Evolutionary conservation across 2,113 vertebrate species (phyloP).

Genomic region (Hemicordylus capensis): DNA sequence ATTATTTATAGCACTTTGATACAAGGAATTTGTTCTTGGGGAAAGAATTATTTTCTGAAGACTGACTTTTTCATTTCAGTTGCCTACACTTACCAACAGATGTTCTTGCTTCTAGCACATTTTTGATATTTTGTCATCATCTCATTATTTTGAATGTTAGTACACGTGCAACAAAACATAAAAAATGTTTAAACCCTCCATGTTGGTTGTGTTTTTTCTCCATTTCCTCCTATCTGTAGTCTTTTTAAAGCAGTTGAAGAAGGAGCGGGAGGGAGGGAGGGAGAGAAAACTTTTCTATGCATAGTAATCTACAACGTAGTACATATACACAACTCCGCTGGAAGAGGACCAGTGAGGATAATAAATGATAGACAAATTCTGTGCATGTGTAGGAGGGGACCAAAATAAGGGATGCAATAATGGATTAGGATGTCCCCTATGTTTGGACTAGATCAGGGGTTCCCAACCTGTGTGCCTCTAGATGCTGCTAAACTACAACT

Average conservation of each 20-base stretch:
- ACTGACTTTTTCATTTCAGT: constrained; percentile 56
- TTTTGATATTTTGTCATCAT: constrained; percentile 10
- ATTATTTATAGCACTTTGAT: constrained; percentile 39
- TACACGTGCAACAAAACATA: background rate
- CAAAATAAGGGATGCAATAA: background rate
- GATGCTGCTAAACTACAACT: too few species aligned
- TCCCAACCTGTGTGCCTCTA: too few species aligned
- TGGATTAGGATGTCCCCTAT: background rate
- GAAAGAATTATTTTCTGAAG: constrained; percentile 27
- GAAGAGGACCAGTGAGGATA: background rate
- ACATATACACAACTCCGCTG: background rate
- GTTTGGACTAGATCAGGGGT: background rate
- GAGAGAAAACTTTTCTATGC: background rate
- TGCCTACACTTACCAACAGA: constrained; percentile 15
- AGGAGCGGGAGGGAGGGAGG: too few species aligned
- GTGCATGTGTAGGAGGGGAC: background rate
- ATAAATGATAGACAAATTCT: background rate
- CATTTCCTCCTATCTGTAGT: constrained; percentile 12
- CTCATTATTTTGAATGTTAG: constrained; percentile 20
- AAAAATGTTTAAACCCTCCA: constrained; percentile 11
- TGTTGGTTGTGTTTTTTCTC: constrained; percentile 29
- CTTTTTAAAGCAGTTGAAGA: constrained; percentile 1
- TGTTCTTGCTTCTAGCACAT: constrained; percentile 32
- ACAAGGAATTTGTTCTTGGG: constrained; percentile 16
- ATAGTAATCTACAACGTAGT: background rate